phyloP scores from a whole-genome alignment of 2,888 invertebrate genomes.

The Acrocyrtus sp. region DNA sequence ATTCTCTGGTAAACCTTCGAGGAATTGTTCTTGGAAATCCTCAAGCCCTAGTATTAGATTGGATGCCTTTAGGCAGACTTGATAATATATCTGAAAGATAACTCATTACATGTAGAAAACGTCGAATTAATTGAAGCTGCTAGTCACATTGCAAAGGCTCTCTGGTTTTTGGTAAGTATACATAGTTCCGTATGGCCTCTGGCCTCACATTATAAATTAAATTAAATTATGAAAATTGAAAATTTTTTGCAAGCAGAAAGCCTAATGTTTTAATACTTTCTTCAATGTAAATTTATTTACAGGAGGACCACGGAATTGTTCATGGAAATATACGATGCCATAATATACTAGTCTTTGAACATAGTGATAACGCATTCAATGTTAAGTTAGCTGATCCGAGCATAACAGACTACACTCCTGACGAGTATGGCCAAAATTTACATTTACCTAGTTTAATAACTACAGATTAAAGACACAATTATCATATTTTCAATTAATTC shows the following conservation, averaged over 20 bases:
- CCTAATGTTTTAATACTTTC: neutral
- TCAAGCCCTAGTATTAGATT: slow-evolving; percentile 84
- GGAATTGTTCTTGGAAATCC: slow-evolving; percentile 78
- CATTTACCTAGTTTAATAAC: too few relatives aligned
- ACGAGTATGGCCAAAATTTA: slow-evolving; percentile 77
- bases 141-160: slow-evolving; percentile 82
- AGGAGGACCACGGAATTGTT: slow-evolving; percentile 82
- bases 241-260: slow-evolving; percentile 3
- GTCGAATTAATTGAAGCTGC: slow-evolving; percentile 85
- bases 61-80: slow-evolving; percentile 80
- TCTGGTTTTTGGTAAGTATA: slow-evolving; percentile 81
- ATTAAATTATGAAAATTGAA: slow-evolving; percentile 12
- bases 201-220: neutral
- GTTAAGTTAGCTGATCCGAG: slow-evolving; percentile 89
- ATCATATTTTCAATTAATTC: slow-evolving; percentile 21
- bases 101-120: slow-evolving; percentile 64
- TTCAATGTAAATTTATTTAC: slow-evolving; percentile 46
- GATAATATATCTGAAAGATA: slow-evolving; percentile 72
- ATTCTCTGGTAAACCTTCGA: slow-evolving; percentile 79
- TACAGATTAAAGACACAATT: slow-evolving; percentile 13
- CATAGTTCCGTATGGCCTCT: neutral
- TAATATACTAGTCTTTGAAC: slow-evolving; percentile 81
- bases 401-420: slow-evolving; percentile 72
- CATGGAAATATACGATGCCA: slow-evolving; percentile 88
- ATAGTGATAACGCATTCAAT: slow-evolving; percentile 75